Percentiles rank a stretch among this genome's conserved stretches.
phyloP scores from a whole-genome alignment of 2,113 vertebrate species.

The Okapia johnstoni region DNA sequence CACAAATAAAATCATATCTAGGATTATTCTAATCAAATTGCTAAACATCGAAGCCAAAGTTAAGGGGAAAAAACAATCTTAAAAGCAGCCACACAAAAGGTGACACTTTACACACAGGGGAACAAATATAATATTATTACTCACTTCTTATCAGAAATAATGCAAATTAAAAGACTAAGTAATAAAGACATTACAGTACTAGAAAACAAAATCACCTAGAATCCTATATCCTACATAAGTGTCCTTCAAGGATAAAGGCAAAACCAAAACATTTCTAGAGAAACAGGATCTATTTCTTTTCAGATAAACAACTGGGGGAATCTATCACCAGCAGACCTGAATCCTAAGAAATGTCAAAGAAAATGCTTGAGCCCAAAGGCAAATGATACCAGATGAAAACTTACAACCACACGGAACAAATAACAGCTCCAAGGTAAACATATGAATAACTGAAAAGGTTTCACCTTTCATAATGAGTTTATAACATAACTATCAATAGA shows the following conservation, averaged over 20 bases:
- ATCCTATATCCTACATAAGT: neutral
- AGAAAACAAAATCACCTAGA: neutral
- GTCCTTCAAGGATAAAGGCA: neutral
- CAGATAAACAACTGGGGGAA: neutral
- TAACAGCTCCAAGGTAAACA: neutral
- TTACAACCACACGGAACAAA: neutral
- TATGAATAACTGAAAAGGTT: neutral
- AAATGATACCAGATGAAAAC: neutral
- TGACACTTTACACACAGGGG: neutral
- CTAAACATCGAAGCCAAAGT: neutral
- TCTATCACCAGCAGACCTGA: neutral
- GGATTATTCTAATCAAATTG: neutral
- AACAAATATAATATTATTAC: neutral
- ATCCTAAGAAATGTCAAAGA: neutral
- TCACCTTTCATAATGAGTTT: neutral
- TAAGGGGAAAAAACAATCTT: neutral
- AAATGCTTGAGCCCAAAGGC: neutral
- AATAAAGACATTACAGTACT: neutral
- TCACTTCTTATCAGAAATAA: neutral
- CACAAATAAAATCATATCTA: neutral
- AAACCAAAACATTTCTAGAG: neutral
- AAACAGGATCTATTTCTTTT: neutral
- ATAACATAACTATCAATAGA: neutral
- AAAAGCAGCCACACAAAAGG: neutral
- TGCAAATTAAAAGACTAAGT: neutral